Conservation (phyloP, 1,140 invertebrate genomes). For the Ips nitidus region DNA sequence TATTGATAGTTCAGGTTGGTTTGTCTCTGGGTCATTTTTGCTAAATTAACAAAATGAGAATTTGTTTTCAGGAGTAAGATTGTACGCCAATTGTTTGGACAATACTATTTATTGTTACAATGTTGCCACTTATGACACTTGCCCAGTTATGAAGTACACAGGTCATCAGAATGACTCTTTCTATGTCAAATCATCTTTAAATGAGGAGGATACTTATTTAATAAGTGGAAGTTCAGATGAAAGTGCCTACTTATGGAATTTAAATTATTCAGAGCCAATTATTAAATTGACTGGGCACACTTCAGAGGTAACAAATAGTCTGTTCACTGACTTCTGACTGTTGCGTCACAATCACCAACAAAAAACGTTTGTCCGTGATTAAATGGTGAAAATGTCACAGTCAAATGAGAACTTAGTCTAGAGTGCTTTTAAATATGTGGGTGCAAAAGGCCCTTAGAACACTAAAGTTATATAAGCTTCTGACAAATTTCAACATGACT, state of each 20-base stretch:
- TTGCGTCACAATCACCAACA: too few species aligned
- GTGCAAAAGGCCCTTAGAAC: too few species aligned
- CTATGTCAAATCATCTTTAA: conserved; percentile 80
- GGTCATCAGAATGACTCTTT: conserved; percentile 78
- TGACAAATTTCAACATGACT: too few species aligned
- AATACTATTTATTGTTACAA: conserved; percentile 84
- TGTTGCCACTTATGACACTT: conserved; percentile 66
- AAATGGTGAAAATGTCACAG: neutral
- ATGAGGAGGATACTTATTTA: conserved; percentile 76
- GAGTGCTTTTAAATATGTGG: too few species aligned
- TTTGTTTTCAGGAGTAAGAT: conserved; percentile 52
- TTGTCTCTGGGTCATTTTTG: neutral
- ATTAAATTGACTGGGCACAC: conserved; percentile 71
- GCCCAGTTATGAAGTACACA: conserved; percentile 63
- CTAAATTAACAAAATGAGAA: neutral
- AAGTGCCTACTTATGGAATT: conserved; percentile 82
- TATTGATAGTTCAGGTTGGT: conserved; percentile 61
- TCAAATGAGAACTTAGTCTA: neutral
- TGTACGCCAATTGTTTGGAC: conserved; percentile 87
- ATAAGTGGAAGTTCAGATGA: conserved; percentile 83
- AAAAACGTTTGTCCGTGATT: neutral
- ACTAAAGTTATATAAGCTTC: too few species aligned
- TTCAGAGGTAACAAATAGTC: conserved; percentile 61
- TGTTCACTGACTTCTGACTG: too few species aligned
- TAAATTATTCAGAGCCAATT: conserved; percentile 63